phyloP scores from a whole-genome alignment of 2,888 invertebrate genomes.

The Megastigmus dorsalis region DNA sequence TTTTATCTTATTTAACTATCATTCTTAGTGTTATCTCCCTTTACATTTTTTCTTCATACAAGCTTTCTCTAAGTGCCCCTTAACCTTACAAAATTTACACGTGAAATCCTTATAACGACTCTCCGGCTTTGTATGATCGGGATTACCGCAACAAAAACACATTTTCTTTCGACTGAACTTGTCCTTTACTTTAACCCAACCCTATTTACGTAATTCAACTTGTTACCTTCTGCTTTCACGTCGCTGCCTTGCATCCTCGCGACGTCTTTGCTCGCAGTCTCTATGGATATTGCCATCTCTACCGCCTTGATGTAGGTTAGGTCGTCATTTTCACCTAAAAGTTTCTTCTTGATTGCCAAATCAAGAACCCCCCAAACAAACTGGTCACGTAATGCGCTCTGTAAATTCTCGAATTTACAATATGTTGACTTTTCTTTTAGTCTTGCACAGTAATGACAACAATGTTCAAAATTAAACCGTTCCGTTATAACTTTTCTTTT shows the following conservation, averaged over 20 bases:
- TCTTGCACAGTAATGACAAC: conserved; percentile 21
- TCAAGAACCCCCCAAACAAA: neutral
- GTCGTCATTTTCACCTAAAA: conserved; percentile 9
- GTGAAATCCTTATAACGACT: neutral
- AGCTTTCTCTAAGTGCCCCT: conserved; percentile 5
- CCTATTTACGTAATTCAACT: too few relatives aligned
- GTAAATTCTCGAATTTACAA: conserved; percentile 48
- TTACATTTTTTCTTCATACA: too few relatives aligned
- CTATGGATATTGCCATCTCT: neutral
- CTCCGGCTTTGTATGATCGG: neutral
- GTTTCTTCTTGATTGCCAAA: neutral
- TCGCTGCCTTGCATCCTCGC: neutral
- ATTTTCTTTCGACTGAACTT: too few relatives aligned
- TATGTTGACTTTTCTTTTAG: conserved; percentile 43
- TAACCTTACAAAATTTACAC: neutral
- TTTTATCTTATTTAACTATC: too few relatives aligned
- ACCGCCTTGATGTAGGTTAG: neutral
- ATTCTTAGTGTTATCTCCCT: too few relatives aligned
- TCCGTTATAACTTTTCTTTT: conserved; percentile 35
- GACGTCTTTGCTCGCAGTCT: neutral
- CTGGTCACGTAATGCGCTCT: conserved; percentile 7
- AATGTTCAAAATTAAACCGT: conserved; percentile 42
- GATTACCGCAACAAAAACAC: conserved; percentile 18
- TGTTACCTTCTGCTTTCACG: neutral
- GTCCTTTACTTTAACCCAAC: too few relatives aligned